A percentile compares a stretch with the other conserved stretches of the same genome.
Evolutionary conservation across 2,113 vertebrate genomes (phyloP).

Genomic region (Brachypodius melanocephalos): DNA sequence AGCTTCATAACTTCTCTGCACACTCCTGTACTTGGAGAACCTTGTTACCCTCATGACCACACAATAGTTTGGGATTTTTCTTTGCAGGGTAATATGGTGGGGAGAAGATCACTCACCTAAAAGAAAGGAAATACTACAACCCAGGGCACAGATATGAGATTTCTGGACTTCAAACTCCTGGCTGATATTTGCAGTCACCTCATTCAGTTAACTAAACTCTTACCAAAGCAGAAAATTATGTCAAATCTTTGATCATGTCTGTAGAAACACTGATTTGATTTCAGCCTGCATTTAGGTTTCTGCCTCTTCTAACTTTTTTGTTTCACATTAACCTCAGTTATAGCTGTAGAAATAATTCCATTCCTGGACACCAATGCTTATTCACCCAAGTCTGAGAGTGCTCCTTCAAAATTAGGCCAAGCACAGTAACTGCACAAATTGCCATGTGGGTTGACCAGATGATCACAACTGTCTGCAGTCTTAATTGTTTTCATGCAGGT

Average conservation of each 20-base stretch:
- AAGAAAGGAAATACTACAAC: neutral
- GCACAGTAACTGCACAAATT: neutral
- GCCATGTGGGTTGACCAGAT: neutral
- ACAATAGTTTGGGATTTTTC: neutral
- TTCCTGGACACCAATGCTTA: neutral
- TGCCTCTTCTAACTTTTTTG: neutral
- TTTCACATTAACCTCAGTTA: neutral
- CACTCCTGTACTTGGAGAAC: neutral
- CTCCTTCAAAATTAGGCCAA: neutral
- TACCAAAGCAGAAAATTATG: neutral
- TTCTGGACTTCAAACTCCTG: neutral
- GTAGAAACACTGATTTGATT: neutral
- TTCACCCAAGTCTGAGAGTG: neutral
- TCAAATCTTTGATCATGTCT: rapidly evolving
- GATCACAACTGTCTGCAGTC: neutral
- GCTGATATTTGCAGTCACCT: neutral
- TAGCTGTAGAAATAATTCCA: neutral
- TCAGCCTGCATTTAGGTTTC: neutral
- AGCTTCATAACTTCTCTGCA: rapidly evolving
- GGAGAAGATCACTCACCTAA: neutral
- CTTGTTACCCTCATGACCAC: rapidly evolving
- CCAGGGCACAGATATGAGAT: neutral
- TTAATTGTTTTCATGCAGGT: neutral
- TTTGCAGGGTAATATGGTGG: rapidly evolving
- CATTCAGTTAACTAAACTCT: neutral